phyloP scores from a whole-genome alignment of 2,113 vertebrate genomes.

The Connochaetes taurinus region DNA sequence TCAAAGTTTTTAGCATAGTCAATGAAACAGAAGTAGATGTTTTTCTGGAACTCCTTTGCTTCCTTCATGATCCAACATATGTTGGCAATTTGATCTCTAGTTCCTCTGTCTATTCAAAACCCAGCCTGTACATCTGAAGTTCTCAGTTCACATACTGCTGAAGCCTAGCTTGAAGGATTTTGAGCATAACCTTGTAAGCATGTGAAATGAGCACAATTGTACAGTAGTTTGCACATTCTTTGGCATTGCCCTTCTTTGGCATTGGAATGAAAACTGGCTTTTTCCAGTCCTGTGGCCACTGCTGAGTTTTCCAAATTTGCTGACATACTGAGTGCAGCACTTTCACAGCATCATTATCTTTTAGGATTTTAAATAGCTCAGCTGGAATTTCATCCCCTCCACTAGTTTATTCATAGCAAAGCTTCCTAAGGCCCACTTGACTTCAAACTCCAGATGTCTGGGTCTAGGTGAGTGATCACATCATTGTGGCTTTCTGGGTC shows the following conservation, averaged over 20 bases:
- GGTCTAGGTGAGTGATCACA: not conserved
- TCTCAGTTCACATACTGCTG: not conserved
- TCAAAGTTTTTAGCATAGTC: not conserved
- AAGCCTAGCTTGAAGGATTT: not conserved
- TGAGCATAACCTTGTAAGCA: not conserved
- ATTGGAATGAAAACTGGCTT: not conserved
- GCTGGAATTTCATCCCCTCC: not conserved
- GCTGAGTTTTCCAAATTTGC: not conserved
- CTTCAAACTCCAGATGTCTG: not conserved
- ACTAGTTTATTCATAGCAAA: not conserved
- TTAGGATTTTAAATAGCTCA: not conserved
- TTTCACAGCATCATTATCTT: not conserved
- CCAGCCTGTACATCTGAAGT: not conserved
- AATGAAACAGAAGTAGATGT: not conserved
- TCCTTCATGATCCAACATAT: not conserved
- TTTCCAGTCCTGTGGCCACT: not conserved
- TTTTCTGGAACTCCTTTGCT: not conserved
- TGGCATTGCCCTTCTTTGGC: not conserved
- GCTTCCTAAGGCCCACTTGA: not conserved
- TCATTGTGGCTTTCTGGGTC: not conserved
- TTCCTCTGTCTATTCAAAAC: not conserved
- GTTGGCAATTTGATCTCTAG: not conserved
- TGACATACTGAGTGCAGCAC: not conserved
- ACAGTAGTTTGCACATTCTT: not conserved
- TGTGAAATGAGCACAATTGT: not conserved